Percentiles rank a stretch among this genome's conserved stretches.
phyloP scores from a whole-genome alignment of 2,113 vertebrate genomes.

The Gobiocypris rarus region DNA sequence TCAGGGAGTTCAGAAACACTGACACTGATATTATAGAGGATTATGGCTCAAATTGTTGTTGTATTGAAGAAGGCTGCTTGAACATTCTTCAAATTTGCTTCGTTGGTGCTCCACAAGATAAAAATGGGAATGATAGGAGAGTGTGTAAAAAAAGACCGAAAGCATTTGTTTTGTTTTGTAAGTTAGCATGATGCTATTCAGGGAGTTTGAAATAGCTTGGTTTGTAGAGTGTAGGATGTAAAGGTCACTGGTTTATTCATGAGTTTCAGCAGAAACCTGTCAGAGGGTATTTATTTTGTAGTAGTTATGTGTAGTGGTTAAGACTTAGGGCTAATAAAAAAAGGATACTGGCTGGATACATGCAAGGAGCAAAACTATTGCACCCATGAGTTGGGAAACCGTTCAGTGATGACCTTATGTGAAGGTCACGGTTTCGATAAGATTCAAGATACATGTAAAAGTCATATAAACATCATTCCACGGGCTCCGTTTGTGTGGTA shows the following conservation, averaged over 20 bases:
- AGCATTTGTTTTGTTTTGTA: not conserved
- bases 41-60: not conserved
- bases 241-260: constrained; percentile 13
- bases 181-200: not conserved
- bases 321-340: not conserved
- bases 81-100: not conserved
- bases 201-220: not conserved
- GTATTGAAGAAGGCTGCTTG: not conserved
- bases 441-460: not conserved
- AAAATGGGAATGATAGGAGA: not conserved
- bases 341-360: not conserved
- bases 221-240: constrained; percentile 4
- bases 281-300: not conserved
- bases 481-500: not conserved
- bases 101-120: not conserved
- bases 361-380: no score
- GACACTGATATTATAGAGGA: no score
- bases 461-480: not conserved
- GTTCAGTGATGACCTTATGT: not conserved
- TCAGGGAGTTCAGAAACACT: no score
- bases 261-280: not conserved
- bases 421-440: not conserved
- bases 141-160: not conserved
- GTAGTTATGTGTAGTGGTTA: not conserved
- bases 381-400: not conserved